Conservation (phyloP, 2,888 invertebrate species). For the Xiphydria camelus region DNA sequence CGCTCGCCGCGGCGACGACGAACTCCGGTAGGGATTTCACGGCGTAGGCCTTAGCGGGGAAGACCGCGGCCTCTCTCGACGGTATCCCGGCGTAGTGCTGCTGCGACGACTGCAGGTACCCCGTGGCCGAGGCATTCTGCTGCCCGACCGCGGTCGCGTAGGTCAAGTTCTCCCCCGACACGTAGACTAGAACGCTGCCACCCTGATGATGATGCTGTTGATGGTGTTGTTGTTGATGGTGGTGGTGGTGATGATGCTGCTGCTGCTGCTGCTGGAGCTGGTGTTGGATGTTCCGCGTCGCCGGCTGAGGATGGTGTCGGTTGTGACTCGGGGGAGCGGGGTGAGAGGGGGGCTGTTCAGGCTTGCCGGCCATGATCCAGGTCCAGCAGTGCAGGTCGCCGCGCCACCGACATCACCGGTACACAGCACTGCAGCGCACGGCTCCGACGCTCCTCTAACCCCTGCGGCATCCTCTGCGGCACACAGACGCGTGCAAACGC, state of each 20-base stretch:
- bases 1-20: no score
- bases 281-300: conserved; percentile 21
- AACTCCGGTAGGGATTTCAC: no score
- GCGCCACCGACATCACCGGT: conserved; percentile 72
- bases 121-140: conserved; percentile 50
- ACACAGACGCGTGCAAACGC: no score
- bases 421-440: conserved; percentile 60
- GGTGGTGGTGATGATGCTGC: conserved; percentile 27
- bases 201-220: conserved; percentile 40
- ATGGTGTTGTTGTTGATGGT: conserved; percentile 24
- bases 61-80: neutral
- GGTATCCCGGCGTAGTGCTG: conserved; percentile 4
- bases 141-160: conserved; percentile 60
- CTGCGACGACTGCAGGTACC: conserved; percentile 28
- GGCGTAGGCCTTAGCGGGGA: neutral
- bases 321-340: conserved; percentile 54
- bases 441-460: conserved; percentile 48
- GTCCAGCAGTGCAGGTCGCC: conserved; percentile 52
- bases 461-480: conserved; percentile 56
- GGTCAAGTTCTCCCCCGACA: conserved; percentile 63
- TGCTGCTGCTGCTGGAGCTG: conserved; percentile 32
- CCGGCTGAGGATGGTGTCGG: conserved; percentile 36
- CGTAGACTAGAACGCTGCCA: conserved; percentile 64
- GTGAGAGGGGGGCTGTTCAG: conserved; percentile 66
- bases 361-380: conserved; percentile 75